These are phyloP conservation scores for Catagonus wagneri DNA, from an alignment of 2,113 vertebrate species.

Conservation along the genomic window DNA sequence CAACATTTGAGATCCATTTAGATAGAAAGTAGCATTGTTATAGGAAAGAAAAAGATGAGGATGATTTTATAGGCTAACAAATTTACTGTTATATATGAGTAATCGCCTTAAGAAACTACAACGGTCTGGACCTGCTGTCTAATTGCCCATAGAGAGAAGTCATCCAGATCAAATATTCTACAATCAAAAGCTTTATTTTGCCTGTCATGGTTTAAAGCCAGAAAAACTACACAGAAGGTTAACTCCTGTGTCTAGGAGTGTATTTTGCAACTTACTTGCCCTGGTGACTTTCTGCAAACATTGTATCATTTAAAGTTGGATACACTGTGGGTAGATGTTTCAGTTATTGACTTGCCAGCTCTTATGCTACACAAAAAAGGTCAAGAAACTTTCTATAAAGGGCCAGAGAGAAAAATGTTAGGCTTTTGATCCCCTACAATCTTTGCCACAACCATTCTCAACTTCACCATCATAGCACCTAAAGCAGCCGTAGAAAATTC, in stretches of 20 bases:
- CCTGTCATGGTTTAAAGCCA: neutral
- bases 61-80: neutral
- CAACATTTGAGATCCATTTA: neutral
- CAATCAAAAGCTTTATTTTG: neutral
- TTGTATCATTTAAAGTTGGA: neutral
- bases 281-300: neutral
- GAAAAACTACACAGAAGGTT: neutral
- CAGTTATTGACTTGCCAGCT: neutral
- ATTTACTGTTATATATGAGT: neutral
- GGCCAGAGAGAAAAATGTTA: neutral
- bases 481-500: neutral
- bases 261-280: conserved; percentile 20
- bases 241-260: neutral
- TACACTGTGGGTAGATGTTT: neutral
- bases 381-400: neutral
- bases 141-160: neutral
- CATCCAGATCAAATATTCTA: neutral
- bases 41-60: neutral
- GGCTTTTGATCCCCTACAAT: neutral
- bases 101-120: neutral
- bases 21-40: neutral
- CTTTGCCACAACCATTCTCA: neutral
- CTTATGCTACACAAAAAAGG: neutral
- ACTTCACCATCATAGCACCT: neutral
- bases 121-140: neutral